Conservation (phyloP, 2,888 invertebrate species). For the Drosophila pegasa region DNA sequence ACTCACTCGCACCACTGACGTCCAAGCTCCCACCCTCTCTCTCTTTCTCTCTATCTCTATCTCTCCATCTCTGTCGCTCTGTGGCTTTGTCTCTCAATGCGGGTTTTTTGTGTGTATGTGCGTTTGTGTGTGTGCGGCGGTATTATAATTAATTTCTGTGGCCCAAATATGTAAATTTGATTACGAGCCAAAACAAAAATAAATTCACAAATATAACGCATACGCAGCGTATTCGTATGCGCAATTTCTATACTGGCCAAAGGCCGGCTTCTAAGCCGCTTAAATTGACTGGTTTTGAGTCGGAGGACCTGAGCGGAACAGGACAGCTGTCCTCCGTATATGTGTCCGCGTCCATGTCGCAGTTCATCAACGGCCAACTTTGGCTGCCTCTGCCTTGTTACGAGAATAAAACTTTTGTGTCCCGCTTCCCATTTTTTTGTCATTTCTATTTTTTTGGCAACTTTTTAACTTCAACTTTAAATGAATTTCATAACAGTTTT, state of each 20-base stretch:
- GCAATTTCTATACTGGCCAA: conserved; percentile 32
- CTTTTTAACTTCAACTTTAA: conserved; percentile 73
- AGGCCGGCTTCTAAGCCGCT: conserved; percentile 67
- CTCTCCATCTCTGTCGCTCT: background rate
- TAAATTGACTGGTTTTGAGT: conserved; percentile 66
- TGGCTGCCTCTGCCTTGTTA: conserved; percentile 50
- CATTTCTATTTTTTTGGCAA: conserved; percentile 40
- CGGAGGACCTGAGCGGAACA: conserved; percentile 2
- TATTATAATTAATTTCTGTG: conserved; percentile 75
- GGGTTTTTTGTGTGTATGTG: conserved; percentile 39
- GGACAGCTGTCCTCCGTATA: conserved; percentile 49
- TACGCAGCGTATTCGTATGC: conserved; percentile 58
- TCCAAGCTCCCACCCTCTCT: conserved; percentile 2
- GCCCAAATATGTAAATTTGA: conserved; percentile 77
- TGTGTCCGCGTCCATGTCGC: conserved; percentile 51
- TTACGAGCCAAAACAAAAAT: conserved; percentile 58
- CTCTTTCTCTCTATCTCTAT: background rate
- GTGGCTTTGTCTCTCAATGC: conserved; percentile 31
- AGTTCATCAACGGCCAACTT: conserved; percentile 73
- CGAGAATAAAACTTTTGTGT: conserved; percentile 58
- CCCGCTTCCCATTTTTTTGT: conserved; percentile 13
- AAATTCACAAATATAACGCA: conserved; percentile 67
- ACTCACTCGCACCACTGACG: conserved; percentile 12
- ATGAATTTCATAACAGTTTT: conserved; percentile 70
- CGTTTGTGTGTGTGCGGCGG: conserved; percentile 47